These are phyloP conservation scores for Eudasyphora cyanicolor DNA, from an alignment of 2,888 invertebrate genomes.

Conservation along the genomic window DNA sequence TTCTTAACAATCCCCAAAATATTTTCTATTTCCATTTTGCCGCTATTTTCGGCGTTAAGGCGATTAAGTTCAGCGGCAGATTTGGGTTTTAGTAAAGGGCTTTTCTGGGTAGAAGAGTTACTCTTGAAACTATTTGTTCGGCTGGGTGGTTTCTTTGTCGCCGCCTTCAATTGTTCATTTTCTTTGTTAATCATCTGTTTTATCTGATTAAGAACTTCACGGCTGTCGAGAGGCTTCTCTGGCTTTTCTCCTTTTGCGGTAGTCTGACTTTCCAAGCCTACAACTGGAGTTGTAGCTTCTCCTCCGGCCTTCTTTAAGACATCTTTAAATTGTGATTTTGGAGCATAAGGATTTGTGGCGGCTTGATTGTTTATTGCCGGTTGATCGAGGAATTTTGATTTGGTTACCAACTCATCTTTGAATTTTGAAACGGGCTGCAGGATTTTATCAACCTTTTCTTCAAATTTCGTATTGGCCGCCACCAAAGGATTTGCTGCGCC, in stretches of 20 bases:
- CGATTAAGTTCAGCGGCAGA: constrained; percentile 33
- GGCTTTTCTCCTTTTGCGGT: constrained; percentile 26
- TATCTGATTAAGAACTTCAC: constrained; percentile 48
- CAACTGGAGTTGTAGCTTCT: not conserved
- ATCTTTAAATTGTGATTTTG: constrained; percentile 61
- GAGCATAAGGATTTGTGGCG: constrained; percentile 39
- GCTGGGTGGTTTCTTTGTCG: constrained; percentile 66
- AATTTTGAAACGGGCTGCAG: constrained; percentile 48
- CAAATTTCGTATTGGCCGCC: constrained; percentile 72
- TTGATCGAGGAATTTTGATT: constrained; percentile 62
- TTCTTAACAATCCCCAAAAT: constrained; percentile 73
- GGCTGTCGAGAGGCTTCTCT: constrained; percentile 35
- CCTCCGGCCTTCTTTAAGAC: not conserved
- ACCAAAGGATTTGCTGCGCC: constrained; percentile 35
- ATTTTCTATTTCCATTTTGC: constrained; percentile 74
- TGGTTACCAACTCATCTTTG: constrained; percentile 51
- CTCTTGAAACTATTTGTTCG: constrained; percentile 71
- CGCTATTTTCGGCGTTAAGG: constrained; percentile 64
- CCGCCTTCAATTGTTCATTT: constrained; percentile 6
- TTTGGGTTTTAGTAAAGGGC: constrained; percentile 61
- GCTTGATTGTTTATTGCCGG: too few relatives aligned
- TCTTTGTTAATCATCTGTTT: constrained; percentile 57
- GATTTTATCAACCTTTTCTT: constrained; percentile 71
- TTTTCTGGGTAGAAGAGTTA: constrained; percentile 64
- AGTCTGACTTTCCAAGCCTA: not conserved